These are phyloP conservation scores for Tachina fera DNA, from an alignment of 2,888 invertebrate genomes.

Conservation along the genomic window DNA sequence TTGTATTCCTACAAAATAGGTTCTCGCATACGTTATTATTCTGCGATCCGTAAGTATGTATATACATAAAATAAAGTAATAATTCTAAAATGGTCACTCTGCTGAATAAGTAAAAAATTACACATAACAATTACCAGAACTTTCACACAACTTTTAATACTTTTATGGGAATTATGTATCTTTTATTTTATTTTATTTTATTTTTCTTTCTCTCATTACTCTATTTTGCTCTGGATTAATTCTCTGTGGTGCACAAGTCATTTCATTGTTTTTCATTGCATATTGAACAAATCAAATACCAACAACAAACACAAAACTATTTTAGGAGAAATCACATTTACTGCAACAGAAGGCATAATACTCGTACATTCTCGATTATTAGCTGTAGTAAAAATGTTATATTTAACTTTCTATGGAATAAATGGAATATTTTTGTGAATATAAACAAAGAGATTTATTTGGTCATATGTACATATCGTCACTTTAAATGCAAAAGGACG, in stretches of 20 bases:
- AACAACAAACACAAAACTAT: not conserved
- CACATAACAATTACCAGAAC: slow-evolving; percentile 49
- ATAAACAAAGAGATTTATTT: too few species aligned
- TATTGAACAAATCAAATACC: not conserved
- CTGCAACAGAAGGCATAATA: too few species aligned
- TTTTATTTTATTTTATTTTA: slow-evolving; percentile 58
- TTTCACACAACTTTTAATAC: slow-evolving; percentile 68
- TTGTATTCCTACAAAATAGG: too few species aligned
- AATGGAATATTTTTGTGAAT: too few species aligned
- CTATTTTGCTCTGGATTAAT: slow-evolving; percentile 13
- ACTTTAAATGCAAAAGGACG: too few species aligned
- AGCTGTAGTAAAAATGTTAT: too few species aligned
- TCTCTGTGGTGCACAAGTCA: slow-evolving; percentile 31
- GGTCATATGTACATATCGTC: too few species aligned
- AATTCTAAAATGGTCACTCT: slow-evolving; percentile 17
- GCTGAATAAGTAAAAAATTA: slow-evolving; percentile 9
- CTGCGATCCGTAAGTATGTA: not conserved
- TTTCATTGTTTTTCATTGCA: slow-evolving; percentile 14
- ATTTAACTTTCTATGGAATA: too few species aligned
- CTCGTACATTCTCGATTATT: too few species aligned
- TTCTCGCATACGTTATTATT: too few species aligned
- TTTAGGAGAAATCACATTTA: not conserved
- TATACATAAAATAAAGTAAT: not conserved
- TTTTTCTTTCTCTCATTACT: slow-evolving; percentile 50
- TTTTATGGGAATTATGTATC: slow-evolving; percentile 55